Evolutionary conservation across 2,797 vertebrate species (phyloP).

Genomic region (Malurus leucopterus): DNA sequence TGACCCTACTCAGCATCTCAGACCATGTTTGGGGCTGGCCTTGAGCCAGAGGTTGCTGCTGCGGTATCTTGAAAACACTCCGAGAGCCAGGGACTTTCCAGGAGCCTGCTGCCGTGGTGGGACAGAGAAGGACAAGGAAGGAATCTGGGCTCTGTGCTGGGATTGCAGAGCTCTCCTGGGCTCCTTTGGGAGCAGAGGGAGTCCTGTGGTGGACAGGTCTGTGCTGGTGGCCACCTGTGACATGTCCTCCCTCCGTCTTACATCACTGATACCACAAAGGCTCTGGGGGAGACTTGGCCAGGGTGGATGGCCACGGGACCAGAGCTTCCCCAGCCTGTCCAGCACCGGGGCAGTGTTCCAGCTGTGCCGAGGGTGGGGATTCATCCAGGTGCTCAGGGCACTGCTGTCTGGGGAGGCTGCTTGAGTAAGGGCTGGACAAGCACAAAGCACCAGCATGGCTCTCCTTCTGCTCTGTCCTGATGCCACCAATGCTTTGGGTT

Average conservation of each 20-base stretch:
- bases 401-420: neutral
- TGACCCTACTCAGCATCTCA: neutral
- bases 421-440: neutral
- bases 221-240: neutral
- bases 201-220: neutral
- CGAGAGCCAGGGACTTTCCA: slow-evolving; percentile 47
- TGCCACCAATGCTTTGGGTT: neutral
- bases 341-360: neutral
- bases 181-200: neutral
- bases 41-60: slow-evolving; percentile 9
- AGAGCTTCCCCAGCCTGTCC: neutral
- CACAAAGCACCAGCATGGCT: neutral
- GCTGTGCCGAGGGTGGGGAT: neutral
- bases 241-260: neutral
- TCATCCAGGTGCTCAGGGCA: neutral
- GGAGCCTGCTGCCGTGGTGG: neutral
- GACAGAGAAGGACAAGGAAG: neutral
- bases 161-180: neutral
- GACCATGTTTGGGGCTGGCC: neutral
- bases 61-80: neutral
- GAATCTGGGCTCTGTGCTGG: neutral
- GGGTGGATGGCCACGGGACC: accelerated
- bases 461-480: neutral
- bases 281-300: neutral
- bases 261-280: neutral